Evolutionary conservation across 2,888 invertebrate species (phyloP).

Genomic region (Aphrophora alni): DNA sequence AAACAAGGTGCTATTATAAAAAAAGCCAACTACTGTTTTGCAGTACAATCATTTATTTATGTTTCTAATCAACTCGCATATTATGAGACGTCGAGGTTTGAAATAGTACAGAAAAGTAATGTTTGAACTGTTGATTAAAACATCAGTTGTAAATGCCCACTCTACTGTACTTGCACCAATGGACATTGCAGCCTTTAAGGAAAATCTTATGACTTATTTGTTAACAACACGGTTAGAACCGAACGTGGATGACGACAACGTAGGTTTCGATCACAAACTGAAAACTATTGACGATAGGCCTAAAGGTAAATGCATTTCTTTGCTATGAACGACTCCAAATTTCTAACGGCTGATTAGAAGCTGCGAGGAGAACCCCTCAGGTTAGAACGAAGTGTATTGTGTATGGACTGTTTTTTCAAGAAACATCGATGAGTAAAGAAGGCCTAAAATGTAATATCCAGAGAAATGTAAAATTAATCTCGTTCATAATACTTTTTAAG

Average conservation of each 20-base stretch:
- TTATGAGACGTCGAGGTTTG: no score
- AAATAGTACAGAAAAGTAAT: no score
- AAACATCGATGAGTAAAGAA: background rate
- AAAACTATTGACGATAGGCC: background rate
- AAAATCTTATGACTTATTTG: background rate
- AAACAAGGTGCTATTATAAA: no score
- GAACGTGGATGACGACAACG: slow-evolving; percentile 24
- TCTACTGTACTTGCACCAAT: no score
- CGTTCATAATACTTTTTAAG: background rate
- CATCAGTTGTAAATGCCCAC: no score
- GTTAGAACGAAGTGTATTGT: background rate
- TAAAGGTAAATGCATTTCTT: background rate
- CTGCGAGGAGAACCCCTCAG: background rate
- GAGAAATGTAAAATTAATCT: background rate
- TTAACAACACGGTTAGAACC: background rate
- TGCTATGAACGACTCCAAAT: background rate
- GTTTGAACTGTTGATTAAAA: no score
- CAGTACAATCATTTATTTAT: no score
- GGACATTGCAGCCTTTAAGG: background rate
- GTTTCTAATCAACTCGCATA: no score
- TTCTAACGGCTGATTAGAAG: background rate
- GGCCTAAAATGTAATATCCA: background rate
- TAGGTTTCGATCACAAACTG: slow-evolving; percentile 31
- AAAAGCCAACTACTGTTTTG: no score
- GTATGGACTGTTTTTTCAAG: no score